Evolutionary conservation across 2,113 vertebrate species (phyloP).

Genomic region (Etheostoma cragini): DNA sequence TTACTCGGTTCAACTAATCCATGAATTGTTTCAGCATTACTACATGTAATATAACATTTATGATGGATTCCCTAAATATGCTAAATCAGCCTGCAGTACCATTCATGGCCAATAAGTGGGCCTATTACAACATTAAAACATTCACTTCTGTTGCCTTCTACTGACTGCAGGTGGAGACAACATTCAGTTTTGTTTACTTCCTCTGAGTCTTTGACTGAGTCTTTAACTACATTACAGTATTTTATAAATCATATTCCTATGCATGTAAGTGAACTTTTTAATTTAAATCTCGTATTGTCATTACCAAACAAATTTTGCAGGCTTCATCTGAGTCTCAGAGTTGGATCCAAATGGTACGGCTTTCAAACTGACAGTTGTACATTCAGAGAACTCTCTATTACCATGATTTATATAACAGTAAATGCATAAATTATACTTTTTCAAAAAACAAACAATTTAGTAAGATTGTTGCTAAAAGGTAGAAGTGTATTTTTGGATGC

Average conservation of each 20-base stretch:
- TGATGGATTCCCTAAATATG: background rate
- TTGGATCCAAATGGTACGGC: background rate
- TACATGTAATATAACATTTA: background rate
- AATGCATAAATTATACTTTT: background rate
- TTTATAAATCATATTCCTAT: conserved; percentile 20
- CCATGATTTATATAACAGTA: background rate
- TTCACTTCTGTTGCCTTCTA: background rate
- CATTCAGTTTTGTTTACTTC: background rate
- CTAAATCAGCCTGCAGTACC: conserved; percentile 1
- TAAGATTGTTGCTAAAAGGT: conserved; percentile 1
- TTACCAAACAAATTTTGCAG: background rate
- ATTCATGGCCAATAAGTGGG: conserved; percentile 52
- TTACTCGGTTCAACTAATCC: background rate
- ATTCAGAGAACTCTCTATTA: background rate
- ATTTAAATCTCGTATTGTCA: background rate
- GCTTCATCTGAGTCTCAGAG: background rate
- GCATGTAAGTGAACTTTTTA: background rate
- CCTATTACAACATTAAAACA: conserved; percentile 42
- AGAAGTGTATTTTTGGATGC: conserved; percentile 37
- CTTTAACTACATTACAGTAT: conserved; percentile 18
- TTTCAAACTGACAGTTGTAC: conserved; percentile 3
- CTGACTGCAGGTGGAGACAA: conserved; percentile 61
- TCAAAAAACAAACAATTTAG: conserved; percentile 8
- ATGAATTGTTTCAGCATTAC: background rate
- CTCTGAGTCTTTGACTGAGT: background rate